Base-by-base conservation (phyloP, 1,140 invertebrate species). In the Drosophila pseudoananassae region DNA sequence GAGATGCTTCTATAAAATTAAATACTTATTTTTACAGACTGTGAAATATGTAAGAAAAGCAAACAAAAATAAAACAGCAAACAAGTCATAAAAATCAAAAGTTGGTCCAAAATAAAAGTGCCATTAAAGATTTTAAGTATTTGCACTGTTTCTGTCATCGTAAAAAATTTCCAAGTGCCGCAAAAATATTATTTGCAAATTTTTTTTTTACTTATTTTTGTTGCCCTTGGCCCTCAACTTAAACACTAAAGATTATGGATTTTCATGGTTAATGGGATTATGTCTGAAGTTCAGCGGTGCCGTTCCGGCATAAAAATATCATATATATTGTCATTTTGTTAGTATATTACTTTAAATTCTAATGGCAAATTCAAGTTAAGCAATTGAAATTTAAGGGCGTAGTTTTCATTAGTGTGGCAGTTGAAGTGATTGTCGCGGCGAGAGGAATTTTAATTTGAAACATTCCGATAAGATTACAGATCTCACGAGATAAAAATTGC, bases 151-250 rank as follows among this genome's bases (percentile, higher is more conserved):
- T 69, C 9, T 56, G 50, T 56, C 51, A 17, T 40, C 63, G 51
- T 68, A 14, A 38, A 69, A 43, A 36, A 38, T 12, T 10, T 8
- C 15, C 47, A 29, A 29, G 17, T 65, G 49, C 46, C 23, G 49
- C 51, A 46, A 23, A 31, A 20, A 46, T 54, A 31, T 31, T 36
- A 3, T 4, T 36, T 20, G 20, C 20, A 20, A 3, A 20, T 20
- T 36, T 36, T 69, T 69, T 56, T 31, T 64, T 55, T 40, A 69
- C n/a, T 55, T 23, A 15, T 15, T 45, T 40, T 25, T 29, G 6
- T n/a, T 38, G 23, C 63, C 50, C 66, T 69, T 69, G 50, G 33
- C 63, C 66, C 63, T 56, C 65, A 17, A 31, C 23, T 68, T 29
- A 14, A 56, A 36, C 33, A 63, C 40, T 52, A 17, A 55, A 68